A percentile compares a stretch with the other conserved stretches of the same genome.
Evolutionary conservation across 1,140 invertebrate genomes (phyloP).

Genomic region (Drosophila pseudoananassae): DNA sequence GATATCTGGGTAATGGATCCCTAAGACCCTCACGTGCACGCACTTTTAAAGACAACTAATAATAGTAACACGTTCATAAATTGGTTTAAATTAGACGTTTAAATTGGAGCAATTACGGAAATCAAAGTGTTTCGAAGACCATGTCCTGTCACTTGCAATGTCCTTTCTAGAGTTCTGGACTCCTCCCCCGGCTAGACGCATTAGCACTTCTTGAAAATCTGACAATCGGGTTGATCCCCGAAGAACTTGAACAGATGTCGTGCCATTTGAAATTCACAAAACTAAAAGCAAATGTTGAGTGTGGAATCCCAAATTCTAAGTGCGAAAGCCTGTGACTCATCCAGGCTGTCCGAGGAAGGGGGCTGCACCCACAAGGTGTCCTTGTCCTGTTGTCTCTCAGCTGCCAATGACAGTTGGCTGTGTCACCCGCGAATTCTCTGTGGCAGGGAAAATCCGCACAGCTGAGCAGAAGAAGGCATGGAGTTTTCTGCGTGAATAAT

Average conservation of each 20-base stretch:
- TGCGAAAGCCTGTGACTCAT: slow-evolving; percentile 43
- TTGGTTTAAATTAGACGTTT: slow-evolving; percentile 24
- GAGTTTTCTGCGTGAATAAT: slow-evolving; percentile 64
- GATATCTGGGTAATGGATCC: slow-evolving; percentile 13
- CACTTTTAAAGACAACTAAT: slow-evolving; percentile 7
- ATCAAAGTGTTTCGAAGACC: slow-evolving; percentile 1
- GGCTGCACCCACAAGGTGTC: slow-evolving; percentile 38
- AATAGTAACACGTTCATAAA: slow-evolving; percentile 23
- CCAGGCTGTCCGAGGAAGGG: slow-evolving; percentile 25
- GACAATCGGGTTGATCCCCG: slow-evolving; percentile 18
- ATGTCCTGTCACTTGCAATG: not conserved
- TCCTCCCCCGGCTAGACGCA: slow-evolving; percentile 32
- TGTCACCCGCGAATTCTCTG: slow-evolving; percentile 56
- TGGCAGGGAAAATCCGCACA: slow-evolving; percentile 65
- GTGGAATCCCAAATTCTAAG: slow-evolving; percentile 30
- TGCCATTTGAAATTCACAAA: slow-evolving; percentile 81
- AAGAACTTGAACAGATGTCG: slow-evolving; percentile 82
- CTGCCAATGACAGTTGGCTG: slow-evolving; percentile 68
- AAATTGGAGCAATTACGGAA: slow-evolving; percentile 31
- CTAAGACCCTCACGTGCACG: slow-evolving; percentile 17
- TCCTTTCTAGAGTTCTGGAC: no score
- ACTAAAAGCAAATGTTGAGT: slow-evolving; percentile 66
- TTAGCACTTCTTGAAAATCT: slow-evolving; percentile 47
- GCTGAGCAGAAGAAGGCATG: slow-evolving; percentile 45
- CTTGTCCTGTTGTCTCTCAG: slow-evolving; percentile 45